These are phyloP conservation scores for Miniopterus natalensis DNA, from an alignment of 2,113 vertebrate genomes.

Conservation along the genomic window DNA sequence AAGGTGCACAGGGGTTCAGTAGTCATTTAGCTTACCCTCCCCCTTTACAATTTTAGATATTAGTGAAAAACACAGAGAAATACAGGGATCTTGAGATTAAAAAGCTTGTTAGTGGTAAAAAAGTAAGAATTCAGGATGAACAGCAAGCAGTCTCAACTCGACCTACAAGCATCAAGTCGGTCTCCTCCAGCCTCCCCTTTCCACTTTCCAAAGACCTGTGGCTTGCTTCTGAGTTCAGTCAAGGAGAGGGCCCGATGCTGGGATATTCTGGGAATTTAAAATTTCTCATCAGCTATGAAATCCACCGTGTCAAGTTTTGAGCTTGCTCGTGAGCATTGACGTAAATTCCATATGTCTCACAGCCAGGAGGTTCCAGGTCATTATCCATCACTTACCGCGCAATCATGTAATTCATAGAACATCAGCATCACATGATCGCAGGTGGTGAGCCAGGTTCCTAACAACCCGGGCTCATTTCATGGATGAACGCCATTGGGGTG, in stretches of 20 bases:
- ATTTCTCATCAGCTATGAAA: conserved; percentile 4
- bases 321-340: conserved; percentile 15
- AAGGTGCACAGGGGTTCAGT: neutral
- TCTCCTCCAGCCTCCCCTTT: neutral
- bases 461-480: conserved; percentile 13
- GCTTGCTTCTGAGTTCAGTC: neutral
- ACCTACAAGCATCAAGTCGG: neutral
- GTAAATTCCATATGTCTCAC: conserved; percentile 24
- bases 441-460: neutral
- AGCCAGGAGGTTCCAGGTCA: conserved; percentile 42
- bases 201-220: neutral
- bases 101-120: neutral
- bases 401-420: neutral
- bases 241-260: neutral
- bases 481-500: neutral
- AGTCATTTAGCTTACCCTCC: neutral
- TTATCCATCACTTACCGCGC: conserved; percentile 38
- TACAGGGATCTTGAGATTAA: neutral
- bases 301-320: neutral
- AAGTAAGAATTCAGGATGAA: neutral
- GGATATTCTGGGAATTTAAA: neutral
- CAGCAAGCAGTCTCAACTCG: neutral
- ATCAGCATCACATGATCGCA: conserved; percentile 17
- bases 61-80: neutral
- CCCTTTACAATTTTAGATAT: neutral